Base-by-base conservation (phyloP, 2,888 invertebrate species). In the Odontothrips loti region DNA sequence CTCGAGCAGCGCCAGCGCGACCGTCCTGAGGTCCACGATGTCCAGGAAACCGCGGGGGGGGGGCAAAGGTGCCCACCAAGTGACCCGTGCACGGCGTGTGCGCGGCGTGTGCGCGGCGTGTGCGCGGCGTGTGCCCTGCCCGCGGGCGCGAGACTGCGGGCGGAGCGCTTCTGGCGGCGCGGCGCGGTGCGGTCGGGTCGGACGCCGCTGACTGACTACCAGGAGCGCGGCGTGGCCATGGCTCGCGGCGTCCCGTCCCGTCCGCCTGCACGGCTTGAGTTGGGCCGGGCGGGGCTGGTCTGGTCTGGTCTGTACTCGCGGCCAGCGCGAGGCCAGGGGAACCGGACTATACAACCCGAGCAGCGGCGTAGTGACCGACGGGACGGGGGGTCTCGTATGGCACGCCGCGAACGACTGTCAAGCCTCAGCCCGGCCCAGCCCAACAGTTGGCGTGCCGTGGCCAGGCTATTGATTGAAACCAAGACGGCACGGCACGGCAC, bases 151-250 rank as follows among this genome's bases (percentile, higher is more conserved):
- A n/a, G n/a, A n/a, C 34, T 43, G 34, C 27, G 29, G 43, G 58
- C 29, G 75, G 78, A 51, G 68, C 51, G 48, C 48, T 75, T 75
- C 79, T 34, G 27, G 81, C 23, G 75, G 78, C 58, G 75, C 51
- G 47, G 80, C 48, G 80, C 29, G 80, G 43, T 51, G 23, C 78
- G 47, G 79, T 47, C 9, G 43, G 75, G n/a, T 47, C 47, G 79
- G 29, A 51, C 79, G 79, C 9, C 47, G 63, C 29, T 51, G 63
- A 75, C 75, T 27, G 68, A 68, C 81, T 81, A 80, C 81, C 58
- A 75, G 75, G 68, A 47, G 68, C 63, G 81, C 43, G 47, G 29
- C 23, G 79, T 17, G 58, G 79, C 81, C 48, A 75, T 51, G 81
- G 58, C 34, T 47, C 29, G 80, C 43, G 34, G 68, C 27, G 75